Conservation (phyloP, 1,140 invertebrate genomes). For the Pseudomyrmex gracilis region DNA sequence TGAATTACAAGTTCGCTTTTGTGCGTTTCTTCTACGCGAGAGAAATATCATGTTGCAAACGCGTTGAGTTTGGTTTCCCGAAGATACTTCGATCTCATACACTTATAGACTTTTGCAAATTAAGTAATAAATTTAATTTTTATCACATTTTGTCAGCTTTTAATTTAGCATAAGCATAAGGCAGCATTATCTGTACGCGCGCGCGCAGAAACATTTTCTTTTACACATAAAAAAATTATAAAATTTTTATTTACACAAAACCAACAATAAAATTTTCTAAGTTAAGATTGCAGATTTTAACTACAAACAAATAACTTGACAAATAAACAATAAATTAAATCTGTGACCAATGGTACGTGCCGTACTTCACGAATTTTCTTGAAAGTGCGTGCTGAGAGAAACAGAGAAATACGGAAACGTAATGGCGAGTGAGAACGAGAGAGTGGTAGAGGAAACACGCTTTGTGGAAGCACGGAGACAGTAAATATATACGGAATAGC, state of each 20-base stretch:
- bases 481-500: slow-evolving; percentile 78
- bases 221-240: not conserved
- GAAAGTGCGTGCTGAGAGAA: slow-evolving; percentile 54
- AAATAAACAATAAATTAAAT: slow-evolving; percentile 18
- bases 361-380: slow-evolving; percentile 33
- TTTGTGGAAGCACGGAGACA: slow-evolving; percentile 76
- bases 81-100: not conserved
- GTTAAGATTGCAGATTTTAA: not conserved
- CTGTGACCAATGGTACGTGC: slow-evolving; percentile 12
- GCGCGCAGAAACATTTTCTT: not conserved
- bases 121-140: no score
- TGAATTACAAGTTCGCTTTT: slow-evolving; percentile 22
- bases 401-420: slow-evolving; percentile 32
- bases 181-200: no score
- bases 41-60: not conserved
- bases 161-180: no score
- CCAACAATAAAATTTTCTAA: not conserved
- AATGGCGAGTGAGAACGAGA: slow-evolving; percentile 50
- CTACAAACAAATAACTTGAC: no score
- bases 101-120: not conserved
- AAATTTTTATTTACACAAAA: not conserved
- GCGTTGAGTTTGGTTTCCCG: not conserved
- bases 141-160: no score
- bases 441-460: slow-evolving; percentile 55
- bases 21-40: not conserved